Percentiles rank a stretch among this genome's conserved stretches.
phyloP scores from a whole-genome alignment of 2,113 vertebrate species.

The Tenebrosternarchus preto region DNA sequence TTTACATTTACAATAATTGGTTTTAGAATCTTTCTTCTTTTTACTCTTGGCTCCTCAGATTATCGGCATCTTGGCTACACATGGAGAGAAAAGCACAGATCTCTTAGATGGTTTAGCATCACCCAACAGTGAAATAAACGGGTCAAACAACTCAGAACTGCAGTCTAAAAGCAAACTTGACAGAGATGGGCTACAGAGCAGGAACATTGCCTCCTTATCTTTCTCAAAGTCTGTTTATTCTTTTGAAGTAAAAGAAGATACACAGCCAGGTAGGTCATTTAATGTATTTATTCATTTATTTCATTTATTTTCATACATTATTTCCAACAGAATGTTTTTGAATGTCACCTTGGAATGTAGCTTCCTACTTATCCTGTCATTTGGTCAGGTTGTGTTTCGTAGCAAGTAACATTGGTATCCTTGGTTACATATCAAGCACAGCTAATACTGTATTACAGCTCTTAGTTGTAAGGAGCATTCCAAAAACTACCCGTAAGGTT shows the following conservation, averaged over 20 bases:
- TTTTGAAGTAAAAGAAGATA: slow-evolving; percentile 75
- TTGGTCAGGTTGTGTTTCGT: not conserved
- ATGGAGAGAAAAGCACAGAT: slow-evolving; percentile 45
- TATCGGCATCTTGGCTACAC: slow-evolving; percentile 46
- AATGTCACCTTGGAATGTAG: not conserved
- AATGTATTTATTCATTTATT: no score
- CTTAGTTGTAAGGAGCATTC: not conserved
- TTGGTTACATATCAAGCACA: slow-evolving; percentile 1
- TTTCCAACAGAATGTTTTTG: not conserved
- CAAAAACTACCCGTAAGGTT: slow-evolving; percentile 6
- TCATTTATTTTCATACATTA: not conserved
- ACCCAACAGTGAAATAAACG: slow-evolving; percentile 23
- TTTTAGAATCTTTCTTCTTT: not conserved
- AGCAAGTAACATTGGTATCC: not conserved
- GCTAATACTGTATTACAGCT: not conserved
- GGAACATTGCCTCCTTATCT: slow-evolving; percentile 61
- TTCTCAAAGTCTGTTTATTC: slow-evolving; percentile 69
- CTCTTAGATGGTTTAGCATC: slow-evolving; percentile 32
- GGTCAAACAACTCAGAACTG: slow-evolving; percentile 42
- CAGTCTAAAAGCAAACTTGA: slow-evolving; percentile 41
- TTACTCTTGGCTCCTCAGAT: slow-evolving; percentile 53
- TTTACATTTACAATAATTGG: not conserved
- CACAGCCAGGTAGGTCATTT: slow-evolving; percentile 66
- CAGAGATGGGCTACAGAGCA: slow-evolving; percentile 50
- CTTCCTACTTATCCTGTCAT: not conserved